Evolutionary conservation across 2,888 invertebrate species (phyloP).

Genomic region (Callosobruchus maculatus): DNA sequence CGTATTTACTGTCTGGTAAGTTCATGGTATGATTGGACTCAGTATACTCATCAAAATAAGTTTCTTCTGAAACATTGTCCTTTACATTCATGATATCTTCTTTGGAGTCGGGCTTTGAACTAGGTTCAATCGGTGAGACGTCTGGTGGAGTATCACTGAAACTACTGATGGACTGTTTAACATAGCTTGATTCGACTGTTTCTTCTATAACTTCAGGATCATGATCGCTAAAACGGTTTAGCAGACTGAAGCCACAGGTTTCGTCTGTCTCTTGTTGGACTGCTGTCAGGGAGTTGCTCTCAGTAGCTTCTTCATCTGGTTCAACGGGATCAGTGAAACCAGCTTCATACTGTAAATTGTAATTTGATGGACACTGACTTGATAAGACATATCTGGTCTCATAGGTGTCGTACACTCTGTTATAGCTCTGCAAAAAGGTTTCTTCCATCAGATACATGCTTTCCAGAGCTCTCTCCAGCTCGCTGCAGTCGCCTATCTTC

Average conservation of each 20-base stretch:
- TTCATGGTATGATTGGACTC: not conserved
- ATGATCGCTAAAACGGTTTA: not conserved
- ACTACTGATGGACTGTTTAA: too few species aligned
- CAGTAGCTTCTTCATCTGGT: not conserved
- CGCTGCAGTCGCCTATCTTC: not conserved
- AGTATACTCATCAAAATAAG: not conserved
- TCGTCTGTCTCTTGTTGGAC: too few species aligned
- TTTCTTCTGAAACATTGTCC: not conserved
- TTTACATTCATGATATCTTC: not conserved
- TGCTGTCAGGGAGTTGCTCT: not conserved
- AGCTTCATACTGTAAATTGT: not conserved
- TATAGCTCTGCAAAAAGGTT: not conserved
- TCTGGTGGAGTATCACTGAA: too few species aligned
- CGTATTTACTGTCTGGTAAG: not conserved
- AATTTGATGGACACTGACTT: not conserved
- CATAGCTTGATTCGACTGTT: not conserved
- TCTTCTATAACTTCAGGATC: not conserved
- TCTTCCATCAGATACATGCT: not conserved
- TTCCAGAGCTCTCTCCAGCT: not conserved
- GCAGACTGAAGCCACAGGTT: not conserved
- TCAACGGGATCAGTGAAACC: not conserved
- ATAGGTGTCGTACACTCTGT: not conserved
- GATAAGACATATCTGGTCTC: not conserved
- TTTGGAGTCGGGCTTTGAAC: not conserved
- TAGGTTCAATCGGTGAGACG: too few species aligned